These are phyloP conservation scores for Vireo altiloquus DNA, from an alignment of 2,113 vertebrate species.

Conservation along the genomic window DNA sequence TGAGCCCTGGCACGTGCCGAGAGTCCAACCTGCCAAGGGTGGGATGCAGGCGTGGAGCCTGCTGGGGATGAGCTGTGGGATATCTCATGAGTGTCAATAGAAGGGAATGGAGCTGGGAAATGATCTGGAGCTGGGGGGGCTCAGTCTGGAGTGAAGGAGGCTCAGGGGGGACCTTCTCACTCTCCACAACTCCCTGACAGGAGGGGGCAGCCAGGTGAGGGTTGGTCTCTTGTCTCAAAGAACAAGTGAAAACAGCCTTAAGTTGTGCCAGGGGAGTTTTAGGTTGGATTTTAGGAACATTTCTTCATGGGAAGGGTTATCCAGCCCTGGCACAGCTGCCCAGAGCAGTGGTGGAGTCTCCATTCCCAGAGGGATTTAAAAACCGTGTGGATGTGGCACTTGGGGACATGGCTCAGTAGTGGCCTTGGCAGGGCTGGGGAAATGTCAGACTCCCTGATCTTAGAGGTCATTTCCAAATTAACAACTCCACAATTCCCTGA, in stretches of 20 bases:
- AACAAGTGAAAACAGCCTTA: background rate
- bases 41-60: background rate
- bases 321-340: background rate
- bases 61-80: background rate
- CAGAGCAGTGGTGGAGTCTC: background rate
- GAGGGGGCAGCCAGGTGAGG: accelerated
- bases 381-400: accelerated
- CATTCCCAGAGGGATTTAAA: background rate
- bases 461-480: background rate
- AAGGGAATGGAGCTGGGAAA: background rate
- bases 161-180: background rate
- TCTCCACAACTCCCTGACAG: background rate
- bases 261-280: background rate
- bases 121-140: background rate
- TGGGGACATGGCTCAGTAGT: background rate
- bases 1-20: background rate
- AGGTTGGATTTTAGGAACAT: background rate
- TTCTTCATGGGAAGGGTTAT: background rate
- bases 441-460: background rate
- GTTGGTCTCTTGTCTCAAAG: background rate
- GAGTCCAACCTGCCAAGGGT: background rate
- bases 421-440: background rate
- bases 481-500: background rate
- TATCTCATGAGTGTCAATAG: background rate
- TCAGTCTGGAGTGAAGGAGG: background rate